Conservation (phyloP, 2,797 vertebrate species). For the Pyrocephalus nanus region DNA sequence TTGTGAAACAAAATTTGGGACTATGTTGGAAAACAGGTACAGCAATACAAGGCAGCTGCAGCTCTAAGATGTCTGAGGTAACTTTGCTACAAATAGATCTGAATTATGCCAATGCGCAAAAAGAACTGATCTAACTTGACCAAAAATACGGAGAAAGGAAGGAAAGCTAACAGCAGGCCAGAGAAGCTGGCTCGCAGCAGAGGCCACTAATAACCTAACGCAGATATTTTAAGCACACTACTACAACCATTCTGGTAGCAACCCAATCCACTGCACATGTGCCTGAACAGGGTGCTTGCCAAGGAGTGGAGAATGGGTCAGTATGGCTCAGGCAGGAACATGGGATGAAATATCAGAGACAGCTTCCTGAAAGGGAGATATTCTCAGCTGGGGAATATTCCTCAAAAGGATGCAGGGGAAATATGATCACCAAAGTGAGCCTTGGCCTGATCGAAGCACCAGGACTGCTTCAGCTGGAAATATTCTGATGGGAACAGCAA, state of each 20-base stretch:
- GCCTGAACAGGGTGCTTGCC: neutral
- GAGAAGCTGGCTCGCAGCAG: constrained; percentile 4
- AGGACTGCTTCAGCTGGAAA: neutral
- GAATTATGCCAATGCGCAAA: neutral
- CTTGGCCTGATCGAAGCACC: neutral
- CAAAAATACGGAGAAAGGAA: neutral
- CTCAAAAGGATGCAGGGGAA: neutral
- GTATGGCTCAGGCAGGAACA: neutral
- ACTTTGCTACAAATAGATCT: neutral
- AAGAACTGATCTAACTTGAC: neutral
- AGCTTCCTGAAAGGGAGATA: neutral
- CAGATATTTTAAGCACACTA: constrained; percentile 3
- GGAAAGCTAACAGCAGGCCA: neutral
- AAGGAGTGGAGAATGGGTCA: neutral
- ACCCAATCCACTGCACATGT: neutral
- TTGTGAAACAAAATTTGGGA: neutral
- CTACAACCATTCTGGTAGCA: neutral
- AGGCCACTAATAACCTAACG: neutral
- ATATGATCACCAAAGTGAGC: neutral
- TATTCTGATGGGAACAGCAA: neutral
- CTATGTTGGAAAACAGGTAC: neutral
- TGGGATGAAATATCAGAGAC: neutral
- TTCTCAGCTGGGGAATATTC: neutral
- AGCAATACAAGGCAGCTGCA: neutral
- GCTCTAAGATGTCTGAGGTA: neutral